Percentiles rank a stretch among this genome's conserved stretches.
Evolutionary conservation across 92 coral and sea anemone genomes (phyloP).

Genomic region (Actinostola sp.): DNA sequence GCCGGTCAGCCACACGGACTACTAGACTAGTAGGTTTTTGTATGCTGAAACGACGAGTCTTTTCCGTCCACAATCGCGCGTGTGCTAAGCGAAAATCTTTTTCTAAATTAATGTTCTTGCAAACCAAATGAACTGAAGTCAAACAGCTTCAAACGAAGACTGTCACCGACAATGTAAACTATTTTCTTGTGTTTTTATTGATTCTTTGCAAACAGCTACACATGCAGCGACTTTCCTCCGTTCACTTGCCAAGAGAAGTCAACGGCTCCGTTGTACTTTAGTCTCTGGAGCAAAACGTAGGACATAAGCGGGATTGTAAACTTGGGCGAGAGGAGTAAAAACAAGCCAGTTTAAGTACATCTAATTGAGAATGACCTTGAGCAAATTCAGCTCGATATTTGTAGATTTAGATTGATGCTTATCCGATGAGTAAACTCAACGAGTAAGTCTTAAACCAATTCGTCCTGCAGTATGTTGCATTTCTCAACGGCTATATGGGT

Average conservation of each 20-base stretch:
- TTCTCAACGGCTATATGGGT: no score
- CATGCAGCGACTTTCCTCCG: no score
- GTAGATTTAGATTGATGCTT: constrained; percentile 50
- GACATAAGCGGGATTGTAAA: no score
- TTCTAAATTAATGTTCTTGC: background rate
- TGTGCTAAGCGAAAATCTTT: no score
- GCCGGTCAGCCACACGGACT: no score
- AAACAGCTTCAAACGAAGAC: constrained; percentile 9
- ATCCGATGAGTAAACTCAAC: constrained; percentile 35
- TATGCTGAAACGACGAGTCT: background rate
- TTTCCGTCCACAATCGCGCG: no score
- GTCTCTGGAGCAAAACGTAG: no score
- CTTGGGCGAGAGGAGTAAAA: constrained; percentile 4
- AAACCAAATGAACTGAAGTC: background rate
- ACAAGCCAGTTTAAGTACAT: constrained; percentile 31
- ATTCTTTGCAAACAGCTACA: constrained; percentile 8
- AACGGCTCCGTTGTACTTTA: no score
- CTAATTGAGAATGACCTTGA: constrained; percentile 54
- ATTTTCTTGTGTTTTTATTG: constrained; percentile 6
- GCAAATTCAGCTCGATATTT: constrained; percentile 47
- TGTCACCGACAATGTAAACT: constrained; percentile 28
- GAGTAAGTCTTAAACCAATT: constrained; percentile 14
- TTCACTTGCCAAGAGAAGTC: no score
- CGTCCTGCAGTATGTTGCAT: no score
- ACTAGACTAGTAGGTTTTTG: no score